Evolutionary conservation across 2,888 invertebrate genomes (phyloP), one percentile per base, ranked within the genome.

Genomic region (Callimorpha dominula): DNA sequence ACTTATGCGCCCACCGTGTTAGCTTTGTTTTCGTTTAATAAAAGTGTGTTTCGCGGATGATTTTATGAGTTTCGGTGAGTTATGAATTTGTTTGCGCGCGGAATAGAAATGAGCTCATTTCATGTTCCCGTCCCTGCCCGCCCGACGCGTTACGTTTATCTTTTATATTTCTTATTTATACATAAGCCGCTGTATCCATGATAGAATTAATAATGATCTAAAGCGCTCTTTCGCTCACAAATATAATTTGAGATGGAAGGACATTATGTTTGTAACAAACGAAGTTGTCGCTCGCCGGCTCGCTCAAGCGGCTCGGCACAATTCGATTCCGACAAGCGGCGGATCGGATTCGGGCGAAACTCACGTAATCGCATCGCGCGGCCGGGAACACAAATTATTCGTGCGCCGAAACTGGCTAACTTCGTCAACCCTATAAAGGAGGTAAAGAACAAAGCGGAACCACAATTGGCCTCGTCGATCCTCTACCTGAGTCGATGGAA

Each of bases 301-400:
- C 86, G 82, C 82, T 82, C 88, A 88, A 90, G 90, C 90, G 92
- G 88, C 88, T 87, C 86, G 85, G 73, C 82, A 74, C 88, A 92
- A 94, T 90, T 92, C 89, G 90, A 93, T 93, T 92, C 88, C 81
- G 85, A 87, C 83, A 90, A 89, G 89, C 86, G 89, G 82, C 86
- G 90, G 89, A 93, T 93, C 92, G 91, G 93, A 93, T 93, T 93
- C 92, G 83, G 85, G 82, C 81, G 90, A 89, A 93, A 93, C 91
- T 93, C 90, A 80, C 74, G 92, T 94, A 95, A 95, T 94, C 93
- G 90, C 85, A 93, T 94, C 92, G 91, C 90, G 91, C 90, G 93
- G 92, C 92, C 90, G 92, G 89, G 91, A 93, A 93, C 94, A 94
- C 94, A 93, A 95, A 95, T 95, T 94, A 94, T 93, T 91, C 94